phyloP scores from a whole-genome alignment of 1,140 invertebrate genomes.

The Drosophila rhopaloa region DNA sequence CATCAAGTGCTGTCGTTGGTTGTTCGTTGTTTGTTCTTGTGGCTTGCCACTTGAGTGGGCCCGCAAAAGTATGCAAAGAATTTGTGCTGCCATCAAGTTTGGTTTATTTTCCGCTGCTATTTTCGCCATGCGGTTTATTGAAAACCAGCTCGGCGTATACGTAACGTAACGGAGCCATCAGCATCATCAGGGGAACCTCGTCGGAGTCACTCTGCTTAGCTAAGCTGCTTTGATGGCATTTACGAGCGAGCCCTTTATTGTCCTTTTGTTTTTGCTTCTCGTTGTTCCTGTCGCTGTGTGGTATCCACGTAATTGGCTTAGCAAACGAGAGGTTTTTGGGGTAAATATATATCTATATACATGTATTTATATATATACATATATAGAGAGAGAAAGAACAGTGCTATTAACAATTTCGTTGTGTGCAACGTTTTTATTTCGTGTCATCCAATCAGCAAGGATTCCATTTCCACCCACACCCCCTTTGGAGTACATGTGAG shows the following conservation, averaged over 20 bases:
- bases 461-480: slow-evolving; percentile 11
- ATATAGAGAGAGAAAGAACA: background rate
- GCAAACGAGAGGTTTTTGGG: slow-evolving; percentile 9
- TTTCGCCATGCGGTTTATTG: slow-evolving; percentile 63
- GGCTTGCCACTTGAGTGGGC: slow-evolving; percentile 61
- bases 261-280: slow-evolving; percentile 64
- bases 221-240: slow-evolving; percentile 46
- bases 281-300: slow-evolving; percentile 5
- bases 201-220: slow-evolving; percentile 29
- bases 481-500: slow-evolving; percentile 48
- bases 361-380: background rate
- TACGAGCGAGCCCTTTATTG: slow-evolving; percentile 73
- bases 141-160: slow-evolving; percentile 61
- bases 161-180: slow-evolving; percentile 21
- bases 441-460: slow-evolving; percentile 68
- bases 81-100: slow-evolving; percentile 45
- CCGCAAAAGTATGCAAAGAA: slow-evolving; percentile 71
- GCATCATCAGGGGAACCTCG: slow-evolving; percentile 9
- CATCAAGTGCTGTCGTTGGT: slow-evolving; percentile 56
- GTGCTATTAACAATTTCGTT: slow-evolving; percentile 64
- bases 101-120: slow-evolving; percentile 44
- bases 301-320: slow-evolving; percentile 70
- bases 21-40: background rate
- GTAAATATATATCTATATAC: background rate
- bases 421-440: slow-evolving; percentile 66